phyloP scores from a whole-genome alignment of 2,797 vertebrate genomes.

The Monodelphis domestica region DNA sequence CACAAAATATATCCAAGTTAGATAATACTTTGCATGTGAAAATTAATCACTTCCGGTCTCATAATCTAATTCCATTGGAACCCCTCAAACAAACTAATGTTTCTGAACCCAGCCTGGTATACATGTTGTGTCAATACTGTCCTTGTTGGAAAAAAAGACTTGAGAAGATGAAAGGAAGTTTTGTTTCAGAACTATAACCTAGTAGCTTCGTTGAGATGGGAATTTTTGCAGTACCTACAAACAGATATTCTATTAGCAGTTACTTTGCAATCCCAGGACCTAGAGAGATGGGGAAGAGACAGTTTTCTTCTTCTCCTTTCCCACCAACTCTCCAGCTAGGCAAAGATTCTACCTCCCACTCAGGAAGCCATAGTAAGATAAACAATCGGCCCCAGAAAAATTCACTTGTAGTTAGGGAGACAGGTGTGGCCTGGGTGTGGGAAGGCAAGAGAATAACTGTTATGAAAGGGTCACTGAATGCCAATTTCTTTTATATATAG shows the following conservation, averaged over 20 bases:
- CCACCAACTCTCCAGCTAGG: neutral
- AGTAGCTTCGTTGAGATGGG: neutral
- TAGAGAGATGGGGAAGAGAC: neutral
- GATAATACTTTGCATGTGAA: neutral
- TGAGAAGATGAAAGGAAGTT: neutral
- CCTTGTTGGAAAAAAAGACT: neutral
- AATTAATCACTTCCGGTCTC: constrained; percentile 4
- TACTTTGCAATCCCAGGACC: constrained; percentile 14
- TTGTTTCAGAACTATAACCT: neutral
- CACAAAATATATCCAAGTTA: neutral
- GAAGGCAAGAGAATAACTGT: neutral
- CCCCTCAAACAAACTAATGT: neutral
- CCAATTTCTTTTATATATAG: neutral
- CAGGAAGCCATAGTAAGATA: constrained; percentile 16
- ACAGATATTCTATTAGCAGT: neutral
- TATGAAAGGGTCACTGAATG: neutral
- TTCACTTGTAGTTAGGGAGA: neutral
- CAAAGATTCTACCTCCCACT: neutral
- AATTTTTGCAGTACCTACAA: neutral
- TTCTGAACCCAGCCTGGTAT: neutral
- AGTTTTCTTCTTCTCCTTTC: neutral
- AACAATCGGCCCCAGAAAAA: neutral
- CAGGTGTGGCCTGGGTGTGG: neutral
- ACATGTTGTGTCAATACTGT: neutral
- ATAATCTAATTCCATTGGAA: neutral